Evolutionary conservation across 2,113 vertebrate genomes (phyloP).

Genomic region (Carettochelys insculpta): DNA sequence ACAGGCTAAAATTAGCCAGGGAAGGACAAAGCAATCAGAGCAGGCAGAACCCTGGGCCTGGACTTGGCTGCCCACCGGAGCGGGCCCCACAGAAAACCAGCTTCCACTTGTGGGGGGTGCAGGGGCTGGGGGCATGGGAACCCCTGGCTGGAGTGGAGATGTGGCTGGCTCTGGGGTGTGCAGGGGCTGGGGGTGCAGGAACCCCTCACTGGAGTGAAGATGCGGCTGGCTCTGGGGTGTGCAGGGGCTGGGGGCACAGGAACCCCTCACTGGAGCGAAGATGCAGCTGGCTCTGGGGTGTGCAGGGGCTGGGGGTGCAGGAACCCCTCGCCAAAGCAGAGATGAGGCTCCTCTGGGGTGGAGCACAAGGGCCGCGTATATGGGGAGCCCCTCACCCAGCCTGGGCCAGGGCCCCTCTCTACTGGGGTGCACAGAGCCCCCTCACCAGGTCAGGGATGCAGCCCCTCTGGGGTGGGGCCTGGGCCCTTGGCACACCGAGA

Average conservation of each 20-base stretch:
- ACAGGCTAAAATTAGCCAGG: slow-evolving; percentile 63
- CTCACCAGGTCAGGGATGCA: background rate
- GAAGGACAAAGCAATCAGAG: slow-evolving; percentile 34
- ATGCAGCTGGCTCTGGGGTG: background rate
- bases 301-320: background rate
- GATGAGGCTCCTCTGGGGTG: background rate
- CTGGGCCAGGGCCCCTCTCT: background rate
- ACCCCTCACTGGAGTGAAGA: background rate
- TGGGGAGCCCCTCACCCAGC: background rate
- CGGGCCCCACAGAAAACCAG: background rate
- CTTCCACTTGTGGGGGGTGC: background rate
- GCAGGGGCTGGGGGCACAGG: background rate
- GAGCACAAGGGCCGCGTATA: too few species aligned
- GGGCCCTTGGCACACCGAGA: slow-evolving; percentile 2
- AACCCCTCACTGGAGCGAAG: background rate
- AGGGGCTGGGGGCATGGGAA: background rate
- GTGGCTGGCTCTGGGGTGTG: too few species aligned
- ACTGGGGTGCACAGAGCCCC: background rate
- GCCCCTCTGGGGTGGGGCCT: background rate
- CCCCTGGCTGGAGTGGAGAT: background rate
- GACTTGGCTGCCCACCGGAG: slow-evolving; percentile 37
- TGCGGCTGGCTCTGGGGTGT: too few species aligned
- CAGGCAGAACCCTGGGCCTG: background rate
- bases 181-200: background rate
- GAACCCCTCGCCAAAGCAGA: background rate